A percentile compares a stretch with the other conserved stretches of the same genome.
Evolutionary conservation across 2,888 invertebrate species (phyloP).

Genomic region (Caenorhabditis doughertyi): DNA sequence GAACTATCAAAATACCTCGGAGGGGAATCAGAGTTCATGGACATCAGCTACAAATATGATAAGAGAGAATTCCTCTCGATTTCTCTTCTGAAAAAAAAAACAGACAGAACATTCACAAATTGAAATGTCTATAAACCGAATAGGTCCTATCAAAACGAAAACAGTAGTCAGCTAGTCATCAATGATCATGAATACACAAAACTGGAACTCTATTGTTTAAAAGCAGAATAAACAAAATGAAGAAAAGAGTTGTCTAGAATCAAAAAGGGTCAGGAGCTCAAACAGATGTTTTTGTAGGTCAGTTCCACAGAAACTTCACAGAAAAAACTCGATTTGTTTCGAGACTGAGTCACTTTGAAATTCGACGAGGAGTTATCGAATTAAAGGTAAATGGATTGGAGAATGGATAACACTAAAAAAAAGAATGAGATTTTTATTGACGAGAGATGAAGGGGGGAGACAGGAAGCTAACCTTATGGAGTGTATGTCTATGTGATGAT

Average conservation of each 20-base stretch:
- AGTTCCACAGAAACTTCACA: too few relatives aligned
- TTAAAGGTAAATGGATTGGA: background rate
- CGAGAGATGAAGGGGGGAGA: slow-evolving; percentile 13
- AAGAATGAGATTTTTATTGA: slow-evolving; percentile 19
- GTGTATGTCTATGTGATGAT: slow-evolving; percentile 40
- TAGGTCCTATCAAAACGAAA: slow-evolving; percentile 26
- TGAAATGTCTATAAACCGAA: slow-evolving; percentile 17
- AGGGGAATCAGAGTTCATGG: slow-evolving; percentile 8
- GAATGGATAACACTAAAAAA: background rate
- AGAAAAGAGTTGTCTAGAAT: background rate
- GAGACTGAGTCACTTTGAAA: background rate
- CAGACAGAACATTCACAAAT: background rate
- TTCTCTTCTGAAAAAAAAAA: background rate
- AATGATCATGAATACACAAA: slow-evolving; percentile 28
- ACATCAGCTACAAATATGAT: slow-evolving; percentile 30
- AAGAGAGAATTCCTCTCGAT: background rate
- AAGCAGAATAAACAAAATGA: slow-evolving; percentile 14
- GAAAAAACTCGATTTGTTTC: background rate
- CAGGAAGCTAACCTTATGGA: slow-evolving; percentile 44
- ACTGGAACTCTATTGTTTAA: slow-evolving; percentile 29
- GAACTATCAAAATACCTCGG: background rate
- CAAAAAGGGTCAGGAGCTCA: background rate
- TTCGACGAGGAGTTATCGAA: background rate
- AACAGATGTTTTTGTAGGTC: background rate
- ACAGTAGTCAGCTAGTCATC: background rate